Conservation (phyloP, 2,888 invertebrate genomes). For the Parnassius orleans region DNA sequence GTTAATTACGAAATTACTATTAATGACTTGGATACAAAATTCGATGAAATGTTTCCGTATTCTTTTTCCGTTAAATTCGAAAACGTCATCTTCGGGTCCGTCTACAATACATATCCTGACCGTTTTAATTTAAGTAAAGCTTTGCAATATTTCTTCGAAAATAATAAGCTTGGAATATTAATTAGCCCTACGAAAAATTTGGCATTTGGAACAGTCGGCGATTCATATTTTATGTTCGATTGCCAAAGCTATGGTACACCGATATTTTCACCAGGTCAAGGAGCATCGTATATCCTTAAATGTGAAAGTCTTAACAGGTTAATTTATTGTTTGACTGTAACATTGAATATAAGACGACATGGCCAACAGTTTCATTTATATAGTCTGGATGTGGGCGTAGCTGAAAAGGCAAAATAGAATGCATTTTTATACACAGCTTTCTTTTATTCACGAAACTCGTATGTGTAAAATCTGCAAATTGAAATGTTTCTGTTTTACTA, state of each 20-base stretch:
- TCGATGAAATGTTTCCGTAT: conserved; percentile 79
- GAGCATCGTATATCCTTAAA: conserved; percentile 81
- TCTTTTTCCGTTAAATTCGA: conserved; percentile 79
- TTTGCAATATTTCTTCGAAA: conserved; percentile 81
- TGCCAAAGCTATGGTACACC: conserved; percentile 83
- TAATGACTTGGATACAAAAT: conserved; percentile 78
- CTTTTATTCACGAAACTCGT: too few species aligned
- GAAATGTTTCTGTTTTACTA: too few species aligned
- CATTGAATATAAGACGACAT: conserved; percentile 79
- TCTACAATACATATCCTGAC: conserved; percentile 78
- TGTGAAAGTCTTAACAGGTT: conserved; percentile 82
- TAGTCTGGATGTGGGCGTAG: conserved; percentile 45
- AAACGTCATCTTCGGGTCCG: conserved; percentile 81
- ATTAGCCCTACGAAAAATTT: conserved; percentile 76
- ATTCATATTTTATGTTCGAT: conserved; percentile 85
- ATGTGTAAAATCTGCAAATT: too few species aligned
- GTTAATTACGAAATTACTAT: conserved; percentile 80
- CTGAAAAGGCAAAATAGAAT: conserved; percentile 58
- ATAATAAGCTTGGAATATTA: conserved; percentile 75
- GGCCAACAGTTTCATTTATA: conserved; percentile 78
- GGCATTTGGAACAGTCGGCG: conserved; percentile 72
- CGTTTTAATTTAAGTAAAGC: conserved; percentile 84
- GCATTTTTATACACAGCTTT: not conserved
- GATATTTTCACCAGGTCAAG: conserved; percentile 80
- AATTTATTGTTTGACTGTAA: conserved; percentile 82